A percentile compares a stretch with the other conserved stretches of the same genome.
These are phyloP conservation scores for Hippopotamus amphibius DNA, from an alignment of 2,113 vertebrate species.

Conservation along the genomic window DNA sequence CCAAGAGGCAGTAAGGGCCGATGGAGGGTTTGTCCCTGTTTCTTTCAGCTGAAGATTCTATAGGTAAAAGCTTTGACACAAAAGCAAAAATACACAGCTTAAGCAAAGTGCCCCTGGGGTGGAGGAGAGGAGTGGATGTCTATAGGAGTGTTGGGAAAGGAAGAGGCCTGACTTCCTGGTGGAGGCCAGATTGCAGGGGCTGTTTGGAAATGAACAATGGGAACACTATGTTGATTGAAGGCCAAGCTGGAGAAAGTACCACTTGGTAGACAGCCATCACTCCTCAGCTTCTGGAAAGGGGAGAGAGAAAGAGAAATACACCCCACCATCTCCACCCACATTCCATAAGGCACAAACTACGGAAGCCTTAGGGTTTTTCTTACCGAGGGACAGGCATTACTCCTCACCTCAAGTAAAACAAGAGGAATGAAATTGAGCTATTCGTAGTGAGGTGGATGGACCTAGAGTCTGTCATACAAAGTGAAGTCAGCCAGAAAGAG, in stretches of 20 bases:
- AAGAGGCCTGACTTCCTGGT: neutral
- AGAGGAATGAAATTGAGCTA: too few species aligned
- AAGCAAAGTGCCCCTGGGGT: neutral
- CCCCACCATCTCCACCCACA: neutral
- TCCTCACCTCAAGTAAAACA: neutral
- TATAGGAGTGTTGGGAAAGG: neutral
- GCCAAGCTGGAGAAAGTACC: neutral
- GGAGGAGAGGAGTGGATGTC: neutral
- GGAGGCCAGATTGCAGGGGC: neutral
- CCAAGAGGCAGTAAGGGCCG: neutral
- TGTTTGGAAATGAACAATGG: neutral
- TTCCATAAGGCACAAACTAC: neutral
- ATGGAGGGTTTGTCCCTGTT: neutral
- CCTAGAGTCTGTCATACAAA: too few species aligned
- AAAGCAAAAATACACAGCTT: conserved; percentile 19
- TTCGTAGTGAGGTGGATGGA: too few species aligned
- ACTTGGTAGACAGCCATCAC: neutral
- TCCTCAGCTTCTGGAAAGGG: neutral
- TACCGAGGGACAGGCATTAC: neutral
- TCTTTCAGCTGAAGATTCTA: neutral
- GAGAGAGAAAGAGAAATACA: neutral
- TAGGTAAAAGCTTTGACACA: neutral
- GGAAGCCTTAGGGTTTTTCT: neutral
- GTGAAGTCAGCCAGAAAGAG: too few species aligned
- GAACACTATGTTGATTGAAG: neutral